phyloP scores from a whole-genome alignment of 2,797 vertebrate species.

The Carapus acus region DNA sequence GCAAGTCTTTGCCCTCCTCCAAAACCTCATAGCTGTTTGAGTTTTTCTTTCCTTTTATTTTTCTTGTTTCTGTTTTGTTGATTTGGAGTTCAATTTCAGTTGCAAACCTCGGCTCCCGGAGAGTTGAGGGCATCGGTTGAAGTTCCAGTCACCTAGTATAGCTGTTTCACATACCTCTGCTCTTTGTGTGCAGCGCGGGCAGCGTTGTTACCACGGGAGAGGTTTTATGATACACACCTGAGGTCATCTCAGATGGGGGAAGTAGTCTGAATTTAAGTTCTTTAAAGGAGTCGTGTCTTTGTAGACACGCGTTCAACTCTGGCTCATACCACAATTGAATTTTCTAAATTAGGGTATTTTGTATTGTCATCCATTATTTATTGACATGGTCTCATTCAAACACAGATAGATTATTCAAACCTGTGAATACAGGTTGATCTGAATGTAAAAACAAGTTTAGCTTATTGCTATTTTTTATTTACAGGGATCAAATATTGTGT shows the following conservation, averaged over 20 bases:
- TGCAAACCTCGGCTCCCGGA: slow-evolving; percentile 65
- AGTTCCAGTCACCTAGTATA: slow-evolving; percentile 55
- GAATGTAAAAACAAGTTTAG: slow-evolving; percentile 77
- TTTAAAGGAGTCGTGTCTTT: slow-evolving; percentile 48
- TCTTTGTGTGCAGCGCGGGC: slow-evolving; percentile 57
- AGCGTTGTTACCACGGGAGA: slow-evolving; percentile 55
- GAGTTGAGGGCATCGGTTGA: slow-evolving; percentile 61
- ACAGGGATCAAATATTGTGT: slow-evolving; percentile 76
- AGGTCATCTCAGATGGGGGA: slow-evolving; percentile 62
- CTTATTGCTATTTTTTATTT: slow-evolving; percentile 74
- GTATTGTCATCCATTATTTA: slow-evolving; percentile 72
- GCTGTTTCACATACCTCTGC: slow-evolving; percentile 63
- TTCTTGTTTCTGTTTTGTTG: slow-evolving; percentile 40
- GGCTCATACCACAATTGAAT: slow-evolving; percentile 66
- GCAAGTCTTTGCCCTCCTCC: slow-evolving; percentile 65
- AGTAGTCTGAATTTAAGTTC: slow-evolving; percentile 63
- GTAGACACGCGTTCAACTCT: slow-evolving; percentile 63
- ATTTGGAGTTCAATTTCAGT: slow-evolving; percentile 52
- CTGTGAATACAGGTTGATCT: slow-evolving; percentile 76
- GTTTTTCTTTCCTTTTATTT: slow-evolving; percentile 42
- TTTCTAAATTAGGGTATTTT: slow-evolving; percentile 71
- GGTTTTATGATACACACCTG: slow-evolving; percentile 63
- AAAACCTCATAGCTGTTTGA: slow-evolving; percentile 70
- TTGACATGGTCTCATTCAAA: slow-evolving; percentile 72
- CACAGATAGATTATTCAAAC: slow-evolving; percentile 75